A percentile compares a stretch with the other conserved stretches of the same genome.
phyloP scores from a whole-genome alignment of 2,888 invertebrate species.

The Iselma pallidipennis region DNA sequence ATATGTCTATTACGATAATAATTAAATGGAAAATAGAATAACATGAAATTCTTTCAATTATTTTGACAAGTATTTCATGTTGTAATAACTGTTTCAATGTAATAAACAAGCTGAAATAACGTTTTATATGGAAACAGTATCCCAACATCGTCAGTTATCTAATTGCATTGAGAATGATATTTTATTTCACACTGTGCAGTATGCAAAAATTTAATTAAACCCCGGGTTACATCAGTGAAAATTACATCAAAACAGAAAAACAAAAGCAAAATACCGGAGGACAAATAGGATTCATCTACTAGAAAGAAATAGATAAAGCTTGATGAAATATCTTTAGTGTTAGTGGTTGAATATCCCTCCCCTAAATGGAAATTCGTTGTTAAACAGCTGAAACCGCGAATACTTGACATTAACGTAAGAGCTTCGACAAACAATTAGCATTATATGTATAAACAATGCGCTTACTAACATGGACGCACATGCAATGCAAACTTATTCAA shows the following conservation, averaged over 20 bases:
- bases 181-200: background rate
- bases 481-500: background rate
- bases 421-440: background rate
- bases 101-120: background rate
- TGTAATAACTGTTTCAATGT: background rate
- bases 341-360: no score
- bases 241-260: background rate
- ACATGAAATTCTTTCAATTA: no score
- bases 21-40: no score
- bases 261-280: background rate
- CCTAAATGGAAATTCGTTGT: background rate
- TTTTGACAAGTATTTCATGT: background rate
- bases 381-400: constrained; percentile 9
- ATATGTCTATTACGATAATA: no score
- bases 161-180: background rate
- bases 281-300: constrained; percentile 3
- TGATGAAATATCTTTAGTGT: no score
- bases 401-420: background rate
- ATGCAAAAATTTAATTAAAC: background rate
- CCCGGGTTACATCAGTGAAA: background rate
- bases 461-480: background rate
- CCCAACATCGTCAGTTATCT: background rate
- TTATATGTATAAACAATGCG: no score
- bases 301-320: background rate
- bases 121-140: background rate